These are phyloP conservation scores for Isichthys henryi DNA, from an alignment of 2,113 vertebrate species.

Conservation along the genomic window DNA sequence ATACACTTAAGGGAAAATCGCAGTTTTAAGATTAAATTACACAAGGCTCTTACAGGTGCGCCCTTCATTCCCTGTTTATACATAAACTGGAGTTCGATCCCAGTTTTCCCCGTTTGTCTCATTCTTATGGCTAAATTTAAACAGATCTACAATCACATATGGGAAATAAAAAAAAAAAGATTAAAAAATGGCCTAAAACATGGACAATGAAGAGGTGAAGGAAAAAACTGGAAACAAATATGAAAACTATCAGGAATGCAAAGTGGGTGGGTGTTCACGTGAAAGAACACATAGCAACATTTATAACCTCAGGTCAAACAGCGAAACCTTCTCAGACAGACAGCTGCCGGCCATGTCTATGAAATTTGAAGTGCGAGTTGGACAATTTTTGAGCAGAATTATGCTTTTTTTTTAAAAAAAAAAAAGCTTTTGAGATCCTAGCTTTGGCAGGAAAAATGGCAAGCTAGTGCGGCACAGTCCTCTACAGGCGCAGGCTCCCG, in stretches of 20 bases:
- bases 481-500: not conserved
- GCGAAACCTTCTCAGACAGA: not conserved
- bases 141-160: conserved; percentile 25
- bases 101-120: conserved; percentile 31
- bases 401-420: not conserved
- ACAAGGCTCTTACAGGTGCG: conserved; percentile 42
- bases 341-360: not conserved
- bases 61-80: conserved; percentile 19
- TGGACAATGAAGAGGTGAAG: conserved; percentile 21
- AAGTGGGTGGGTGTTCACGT: not conserved
- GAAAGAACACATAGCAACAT: not conserved
- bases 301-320: not conserved
- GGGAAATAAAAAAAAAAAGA: conserved; percentile 49
- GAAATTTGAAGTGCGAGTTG: not conserved
- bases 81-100: conserved; percentile 31
- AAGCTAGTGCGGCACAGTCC: not conserved
- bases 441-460: not conserved
- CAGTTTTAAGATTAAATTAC: conserved; percentile 46
- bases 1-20: conserved; percentile 49
- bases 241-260: not conserved
- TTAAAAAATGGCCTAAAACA: conserved; percentile 49
- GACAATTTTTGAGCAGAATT: not conserved
- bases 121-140: conserved; percentile 11
- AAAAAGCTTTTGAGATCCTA: not conserved
- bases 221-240: conserved; percentile 24